phyloP scores from a whole-genome alignment of 2,797 vertebrate genomes.

The Trichosurus vulpecula region DNA sequence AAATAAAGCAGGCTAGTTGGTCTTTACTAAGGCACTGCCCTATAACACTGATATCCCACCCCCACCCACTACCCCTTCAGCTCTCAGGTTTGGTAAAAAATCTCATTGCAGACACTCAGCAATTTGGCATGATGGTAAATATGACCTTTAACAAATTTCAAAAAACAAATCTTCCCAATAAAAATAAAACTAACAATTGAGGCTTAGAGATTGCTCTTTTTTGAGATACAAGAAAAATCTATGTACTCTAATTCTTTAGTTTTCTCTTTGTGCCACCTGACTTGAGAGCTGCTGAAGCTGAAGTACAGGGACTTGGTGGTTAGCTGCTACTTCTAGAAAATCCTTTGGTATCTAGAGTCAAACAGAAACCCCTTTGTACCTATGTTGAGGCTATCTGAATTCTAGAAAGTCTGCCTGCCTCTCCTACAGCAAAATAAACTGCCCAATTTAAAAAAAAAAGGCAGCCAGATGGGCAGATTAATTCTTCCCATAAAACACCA shows the following conservation, averaged over 20 bases:
- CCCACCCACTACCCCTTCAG: rapidly evolving
- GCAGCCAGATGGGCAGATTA: neutral
- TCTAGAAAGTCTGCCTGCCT: too few species aligned
- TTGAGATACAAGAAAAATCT: rapidly evolving
- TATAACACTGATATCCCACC: neutral
- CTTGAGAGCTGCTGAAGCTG: neutral
- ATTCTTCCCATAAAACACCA: neutral
- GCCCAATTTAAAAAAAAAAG: neutral
- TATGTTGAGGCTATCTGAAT: neutral
- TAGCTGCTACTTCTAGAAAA: slow-evolving; percentile 44
- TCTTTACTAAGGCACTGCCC: slow-evolving; percentile 61
- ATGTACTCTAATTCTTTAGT: neutral
- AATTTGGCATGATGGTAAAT: neutral
- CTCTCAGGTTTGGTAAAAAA: neutral
- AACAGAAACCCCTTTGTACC: neutral
- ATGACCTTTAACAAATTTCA: slow-evolving; percentile 24
- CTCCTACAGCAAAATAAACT: neutral
- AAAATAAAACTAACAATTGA: neutral
- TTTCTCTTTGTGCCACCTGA: neutral
- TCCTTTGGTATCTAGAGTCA: slow-evolving; percentile 69
- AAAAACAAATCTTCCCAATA: neutral
- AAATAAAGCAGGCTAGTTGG: neutral
- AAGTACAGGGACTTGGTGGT: rapidly evolving
- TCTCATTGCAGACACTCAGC: neutral
- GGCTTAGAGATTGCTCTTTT: neutral